phyloP scores from a whole-genome alignment of 2,797 vertebrate species.

The Eulemur rubriventer region DNA sequence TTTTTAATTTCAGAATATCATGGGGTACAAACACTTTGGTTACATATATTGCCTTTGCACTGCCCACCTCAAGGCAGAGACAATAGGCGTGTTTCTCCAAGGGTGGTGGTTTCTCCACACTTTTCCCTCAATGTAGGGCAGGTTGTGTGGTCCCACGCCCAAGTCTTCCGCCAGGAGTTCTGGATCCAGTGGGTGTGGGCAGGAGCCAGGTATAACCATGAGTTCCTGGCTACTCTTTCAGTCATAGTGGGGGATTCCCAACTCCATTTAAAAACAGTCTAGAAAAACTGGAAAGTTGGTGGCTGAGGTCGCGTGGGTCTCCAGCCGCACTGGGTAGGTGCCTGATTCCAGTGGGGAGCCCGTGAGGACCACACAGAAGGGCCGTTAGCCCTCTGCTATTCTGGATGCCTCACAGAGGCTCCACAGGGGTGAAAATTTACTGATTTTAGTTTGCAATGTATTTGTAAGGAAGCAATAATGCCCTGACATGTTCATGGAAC shows the following conservation, averaged over 20 bases:
- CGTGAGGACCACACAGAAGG: neutral
- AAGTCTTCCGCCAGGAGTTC: neutral
- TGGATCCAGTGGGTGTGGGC: neutral
- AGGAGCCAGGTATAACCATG: neutral
- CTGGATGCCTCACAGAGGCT: neutral
- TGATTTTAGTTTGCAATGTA: slow-evolving; percentile 1
- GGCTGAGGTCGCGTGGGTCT: neutral
- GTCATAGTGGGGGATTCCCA: neutral
- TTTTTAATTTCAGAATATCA: no score
- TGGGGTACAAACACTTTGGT: no score
- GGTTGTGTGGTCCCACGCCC: neutral
- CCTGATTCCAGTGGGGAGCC: slow-evolving; percentile 10
- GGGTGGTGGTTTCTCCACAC: neutral
- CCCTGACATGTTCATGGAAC: slow-evolving; percentile 1
- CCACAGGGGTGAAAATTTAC: neutral
- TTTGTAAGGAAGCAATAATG: slow-evolving; percentile 41
- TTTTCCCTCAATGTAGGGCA: neutral
- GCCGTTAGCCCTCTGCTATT: neutral
- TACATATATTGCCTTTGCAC: no score
- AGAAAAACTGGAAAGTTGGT: slow-evolving; percentile 38
- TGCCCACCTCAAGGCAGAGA: neutral
- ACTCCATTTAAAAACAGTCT: slow-evolving; percentile 23
- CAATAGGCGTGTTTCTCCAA: neutral
- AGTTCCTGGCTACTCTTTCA: slow-evolving; percentile 8
- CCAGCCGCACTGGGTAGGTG: neutral